phyloP scores from a whole-genome alignment of 1,140 invertebrate species.

The Heterodera carotae region DNA sequence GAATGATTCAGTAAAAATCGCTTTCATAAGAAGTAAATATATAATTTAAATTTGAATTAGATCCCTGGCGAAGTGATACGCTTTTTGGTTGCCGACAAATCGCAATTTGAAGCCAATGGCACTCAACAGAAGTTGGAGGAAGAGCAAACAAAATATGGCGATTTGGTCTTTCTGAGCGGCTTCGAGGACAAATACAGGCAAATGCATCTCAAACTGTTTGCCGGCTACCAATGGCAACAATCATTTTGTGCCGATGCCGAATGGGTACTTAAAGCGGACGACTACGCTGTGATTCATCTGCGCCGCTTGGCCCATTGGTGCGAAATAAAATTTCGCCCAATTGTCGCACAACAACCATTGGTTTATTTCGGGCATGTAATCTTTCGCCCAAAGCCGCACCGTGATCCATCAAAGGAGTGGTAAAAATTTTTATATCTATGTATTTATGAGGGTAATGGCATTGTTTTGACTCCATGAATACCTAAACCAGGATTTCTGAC shows the following conservation, averaged over 20 bases:
- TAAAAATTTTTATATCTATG: neutral
- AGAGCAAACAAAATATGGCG: too few relatives aligned
- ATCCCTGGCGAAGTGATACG: too few relatives aligned
- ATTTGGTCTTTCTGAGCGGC: too few relatives aligned
- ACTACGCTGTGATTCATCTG: constrained; percentile 17
- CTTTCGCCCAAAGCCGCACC: neutral
- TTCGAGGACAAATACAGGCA: too few relatives aligned
- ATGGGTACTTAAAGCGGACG: constrained; percentile 24
- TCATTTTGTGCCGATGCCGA: constrained; percentile 12
- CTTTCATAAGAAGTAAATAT: too few relatives aligned
- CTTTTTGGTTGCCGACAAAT: too few relatives aligned
- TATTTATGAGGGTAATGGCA: neutral
- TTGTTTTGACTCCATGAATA: neutral
- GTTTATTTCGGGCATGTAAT: constrained; percentile 7
- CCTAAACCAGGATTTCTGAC: too few relatives aligned
- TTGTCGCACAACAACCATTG: neutral
- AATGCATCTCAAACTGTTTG: too few relatives aligned
- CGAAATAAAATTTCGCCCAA: constrained; percentile 6
- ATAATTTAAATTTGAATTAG: too few relatives aligned
- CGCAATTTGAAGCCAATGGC: too few relatives aligned
- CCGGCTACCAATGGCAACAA: constrained; percentile 39
- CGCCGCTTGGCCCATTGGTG: constrained; percentile 15
- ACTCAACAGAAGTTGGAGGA: too few relatives aligned
- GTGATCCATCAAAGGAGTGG: constrained; percentile 13
- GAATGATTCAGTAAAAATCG: too few relatives aligned